Base-by-base conservation (phyloP, 2,113 vertebrate species). In the Perccottus glenii region DNA sequence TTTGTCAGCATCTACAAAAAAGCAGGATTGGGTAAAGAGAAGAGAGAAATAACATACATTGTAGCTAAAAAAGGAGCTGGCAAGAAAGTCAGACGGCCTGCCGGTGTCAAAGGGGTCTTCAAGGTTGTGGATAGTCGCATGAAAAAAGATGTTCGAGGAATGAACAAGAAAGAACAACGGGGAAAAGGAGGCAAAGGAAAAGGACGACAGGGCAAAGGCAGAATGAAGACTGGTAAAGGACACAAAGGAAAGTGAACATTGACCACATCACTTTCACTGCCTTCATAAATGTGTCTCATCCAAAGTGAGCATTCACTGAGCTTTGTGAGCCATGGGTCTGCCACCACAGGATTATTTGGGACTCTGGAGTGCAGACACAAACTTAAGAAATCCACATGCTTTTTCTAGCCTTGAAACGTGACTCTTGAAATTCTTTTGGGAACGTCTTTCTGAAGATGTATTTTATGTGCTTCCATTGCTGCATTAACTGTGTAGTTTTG, bases 1-100 rank as follows among this genome's bases (percentile, higher is more conserved):
- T 75, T 38, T 14, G 10, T 59, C 72, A 99, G 98, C 77, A 96
- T 99, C 85, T 99, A 99, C 88, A 99, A 96, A 91, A 99, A 99
- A 87, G 96, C 96, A 0, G 95, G 95, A 0, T 58, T 99, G 46
- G 96, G 94, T 11, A 98, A 97, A 84, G 96, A 99, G 87, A 98
- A 97, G 75, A 90, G 93, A 51, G 93, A 99, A 19, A 91, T 99
- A 43, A 99, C 97, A 3, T 98, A 98, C 0, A 60, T 99, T 11
- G 93, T 98, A 78, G 88, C 94, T 65, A 99, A 99, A 91, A 98
- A 94, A 65, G 96, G 95, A 0, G 89, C 91, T 0, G 98, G 97
- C 0, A 92, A 71, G 38, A 96, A 95, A 5, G 94, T 97, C 42
- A 91, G 93, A 3, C 91, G 97, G 5, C 97, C 96, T 1, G 85